These are phyloP conservation scores for Campodea augens DNA, from an alignment of 1,140 invertebrate genomes.

Conservation along the genomic window DNA sequence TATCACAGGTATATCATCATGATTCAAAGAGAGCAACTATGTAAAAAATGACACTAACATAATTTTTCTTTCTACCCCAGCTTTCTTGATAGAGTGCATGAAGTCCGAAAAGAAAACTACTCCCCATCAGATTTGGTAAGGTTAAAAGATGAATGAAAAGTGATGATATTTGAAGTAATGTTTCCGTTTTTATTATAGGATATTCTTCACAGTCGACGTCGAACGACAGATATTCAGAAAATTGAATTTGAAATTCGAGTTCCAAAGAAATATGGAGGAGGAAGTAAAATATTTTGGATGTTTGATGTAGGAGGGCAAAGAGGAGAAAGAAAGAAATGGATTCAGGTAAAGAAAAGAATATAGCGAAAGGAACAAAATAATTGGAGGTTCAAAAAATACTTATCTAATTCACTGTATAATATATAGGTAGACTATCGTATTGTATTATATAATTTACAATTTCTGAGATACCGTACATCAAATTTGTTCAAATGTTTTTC, in stretches of 20 bases:
- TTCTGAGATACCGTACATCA: too few relatives aligned
- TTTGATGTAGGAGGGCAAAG: constrained; percentile 63
- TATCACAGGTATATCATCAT: too few relatives aligned
- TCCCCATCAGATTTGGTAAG: constrained; percentile 36
- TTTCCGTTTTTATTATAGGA: constrained; percentile 23
- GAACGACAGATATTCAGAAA: constrained; percentile 48
- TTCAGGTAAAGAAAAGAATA: constrained; percentile 31
- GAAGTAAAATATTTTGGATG: constrained; percentile 48
- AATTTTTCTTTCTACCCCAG: too few relatives aligned
- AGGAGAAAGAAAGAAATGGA: constrained; percentile 66
- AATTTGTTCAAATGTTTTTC: too few relatives aligned
- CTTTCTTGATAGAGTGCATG: constrained; percentile 41
- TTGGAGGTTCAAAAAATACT: too few relatives aligned
- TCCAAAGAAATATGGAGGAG: constrained; percentile 41
- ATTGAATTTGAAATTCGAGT: constrained; percentile 49
- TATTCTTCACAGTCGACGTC: constrained; percentile 44
- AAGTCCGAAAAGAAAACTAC: constrained; percentile 35
- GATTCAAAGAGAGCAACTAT: too few relatives aligned
- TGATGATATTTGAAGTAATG: constrained; percentile 5
- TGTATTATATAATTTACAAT: too few relatives aligned
- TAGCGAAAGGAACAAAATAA: too few relatives aligned
- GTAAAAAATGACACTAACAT: too few relatives aligned
- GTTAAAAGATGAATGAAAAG: neutral
- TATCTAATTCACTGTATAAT: too few relatives aligned
- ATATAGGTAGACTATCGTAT: too few relatives aligned